These are phyloP conservation scores for Ellobius talpinus DNA, from an alignment of 2,113 vertebrate species.

Conservation along the genomic window DNA sequence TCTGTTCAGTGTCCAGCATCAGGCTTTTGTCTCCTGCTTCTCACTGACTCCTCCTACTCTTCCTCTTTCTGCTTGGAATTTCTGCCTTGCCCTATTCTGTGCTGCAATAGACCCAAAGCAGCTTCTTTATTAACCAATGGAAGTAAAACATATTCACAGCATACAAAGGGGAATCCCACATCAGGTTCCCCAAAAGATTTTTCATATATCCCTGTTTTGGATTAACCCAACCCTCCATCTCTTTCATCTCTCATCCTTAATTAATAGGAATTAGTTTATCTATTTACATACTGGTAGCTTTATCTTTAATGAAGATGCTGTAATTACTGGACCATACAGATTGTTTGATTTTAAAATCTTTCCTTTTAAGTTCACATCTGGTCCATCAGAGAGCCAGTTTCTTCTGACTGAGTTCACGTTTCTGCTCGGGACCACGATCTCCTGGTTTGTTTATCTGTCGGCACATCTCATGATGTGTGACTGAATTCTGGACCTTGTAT, in stretches of 20 bases:
- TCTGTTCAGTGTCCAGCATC: too few relatives aligned
- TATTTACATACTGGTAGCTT: not conserved
- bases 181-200: not conserved
- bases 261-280: not conserved
- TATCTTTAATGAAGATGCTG: not conserved
- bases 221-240: not conserved
- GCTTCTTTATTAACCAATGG: too few relatives aligned
- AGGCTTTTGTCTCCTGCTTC: too few relatives aligned
- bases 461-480: not conserved
- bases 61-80: too few relatives aligned
- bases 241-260: not conserved
- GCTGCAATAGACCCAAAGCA: too few relatives aligned
- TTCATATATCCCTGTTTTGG: not conserved
- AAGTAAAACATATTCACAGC: too few relatives aligned
- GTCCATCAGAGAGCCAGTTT: not conserved
- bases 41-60: too few relatives aligned
- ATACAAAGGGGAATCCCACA: too few relatives aligned
- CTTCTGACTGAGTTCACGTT: not conserved
- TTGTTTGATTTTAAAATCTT: not conserved
- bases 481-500: not conserved
- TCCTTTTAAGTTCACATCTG: not conserved
- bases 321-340: not conserved
- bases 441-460: not conserved
- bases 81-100: too few relatives aligned
- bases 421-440: not conserved